Evolutionary conservation across 2,113 vertebrate genomes (phyloP), one percentile per base, ranked within the genome.

Genomic region (Probosciger aterrimus): DNA sequence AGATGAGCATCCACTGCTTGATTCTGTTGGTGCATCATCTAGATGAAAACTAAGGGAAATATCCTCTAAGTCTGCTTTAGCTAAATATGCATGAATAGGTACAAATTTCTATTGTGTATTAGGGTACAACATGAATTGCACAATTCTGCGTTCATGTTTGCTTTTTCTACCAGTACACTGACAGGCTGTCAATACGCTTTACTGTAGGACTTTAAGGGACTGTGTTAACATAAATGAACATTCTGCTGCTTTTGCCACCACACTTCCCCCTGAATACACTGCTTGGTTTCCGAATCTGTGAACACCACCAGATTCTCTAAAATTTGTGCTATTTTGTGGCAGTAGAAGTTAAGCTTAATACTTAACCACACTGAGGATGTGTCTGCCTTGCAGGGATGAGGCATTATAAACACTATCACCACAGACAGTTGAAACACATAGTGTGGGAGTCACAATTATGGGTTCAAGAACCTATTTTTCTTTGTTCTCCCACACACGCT

Each of bases 391-490:
- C 95, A 90, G 74, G 90, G 50, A 87, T 96, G 93, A 96, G 52
- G 80, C 94, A 87, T 92, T 96, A 89, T 93, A 96, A 98, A 96
- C 71, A 94, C 70, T 94, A 52, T 97, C 94, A 94, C 73, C 95
- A 91, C 92, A 97, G 95, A 93, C 92, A 97, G 90, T 96, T 98
- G 94, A 92, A 97, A 97, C 97, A 98, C 97, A 97, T 85, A 97
- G 94, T 19, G 97, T 98, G 86, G 98, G 98, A 97, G 97, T 95
- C 90, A 95, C 97, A 98, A 97, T 98, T 98, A 98, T 35, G 95
- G 97, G 97, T 98, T 98, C 97, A 97, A 95, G 89, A 97, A 95
- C 90, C 91, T 93, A 39, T 96, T 98, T 98, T 97, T 97, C 77
- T 46, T 96, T 92, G 93, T 96, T 96, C 98, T 98, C 98, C 97